Conservation (phyloP, 2,888 invertebrate species). For the Prenolepis imparis region DNA sequence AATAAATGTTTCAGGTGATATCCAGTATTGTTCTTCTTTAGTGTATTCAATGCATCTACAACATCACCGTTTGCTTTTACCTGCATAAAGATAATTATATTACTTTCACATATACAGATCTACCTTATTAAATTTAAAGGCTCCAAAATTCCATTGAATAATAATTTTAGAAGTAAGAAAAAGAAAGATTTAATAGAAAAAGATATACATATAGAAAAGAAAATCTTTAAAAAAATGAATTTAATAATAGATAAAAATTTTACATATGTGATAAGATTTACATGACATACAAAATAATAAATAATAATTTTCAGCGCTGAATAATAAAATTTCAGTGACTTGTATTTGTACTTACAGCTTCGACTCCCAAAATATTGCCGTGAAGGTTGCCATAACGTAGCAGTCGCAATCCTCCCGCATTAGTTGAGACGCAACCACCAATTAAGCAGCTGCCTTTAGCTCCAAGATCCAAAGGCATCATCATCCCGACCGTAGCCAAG, state of each 20-base stretch:
- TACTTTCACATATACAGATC: neutral
- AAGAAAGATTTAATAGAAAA: neutral
- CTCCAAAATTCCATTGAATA: neutral
- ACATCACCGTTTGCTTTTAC: conserved; percentile 95
- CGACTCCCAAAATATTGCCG: conserved; percentile 95
- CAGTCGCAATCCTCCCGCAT: conserved; percentile 98
- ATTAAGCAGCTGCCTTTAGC: conserved; percentile 98
- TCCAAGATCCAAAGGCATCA: conserved; percentile 98
- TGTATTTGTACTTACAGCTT: conserved; percentile 90
- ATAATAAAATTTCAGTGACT: neutral
- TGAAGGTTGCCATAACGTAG: conserved; percentile 98
- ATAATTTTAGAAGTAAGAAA: neutral
- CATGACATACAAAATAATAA: neutral
- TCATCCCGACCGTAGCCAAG: conserved; percentile 91
- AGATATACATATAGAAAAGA: neutral
- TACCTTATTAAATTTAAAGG: neutral
- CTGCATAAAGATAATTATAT: conserved; percentile 84
- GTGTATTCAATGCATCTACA: conserved; percentile 93
- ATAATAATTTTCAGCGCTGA: neutral
- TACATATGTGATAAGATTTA: neutral
- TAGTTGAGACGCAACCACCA: conserved; percentile 98
- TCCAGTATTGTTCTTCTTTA: conserved; percentile 99
- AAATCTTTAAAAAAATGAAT: neutral
- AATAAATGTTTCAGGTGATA: conserved; percentile 98
- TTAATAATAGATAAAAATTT: conserved; percentile 1